A percentile compares a stretch with the other conserved stretches of the same genome.
Conservation (phyloP, 2,797 vertebrate species). For the Thunnus albacares region DNA sequence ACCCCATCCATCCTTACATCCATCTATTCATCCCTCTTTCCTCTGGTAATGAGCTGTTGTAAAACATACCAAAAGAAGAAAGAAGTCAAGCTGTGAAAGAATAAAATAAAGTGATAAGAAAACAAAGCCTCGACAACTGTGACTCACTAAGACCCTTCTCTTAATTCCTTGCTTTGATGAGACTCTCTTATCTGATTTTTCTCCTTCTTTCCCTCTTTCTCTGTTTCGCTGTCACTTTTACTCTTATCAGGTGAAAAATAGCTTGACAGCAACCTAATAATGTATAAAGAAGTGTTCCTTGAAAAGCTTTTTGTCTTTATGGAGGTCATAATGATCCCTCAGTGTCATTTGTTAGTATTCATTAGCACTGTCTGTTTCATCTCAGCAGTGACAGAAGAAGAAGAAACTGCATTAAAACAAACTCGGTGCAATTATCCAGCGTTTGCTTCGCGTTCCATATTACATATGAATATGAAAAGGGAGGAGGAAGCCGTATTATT, state of each 20-base stretch:
- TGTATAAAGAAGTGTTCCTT: conserved; percentile 3
- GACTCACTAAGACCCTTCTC: conserved; percentile 51
- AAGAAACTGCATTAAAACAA: neutral
- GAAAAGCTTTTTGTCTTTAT: conserved; percentile 5
- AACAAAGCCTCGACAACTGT: conserved; percentile 61
- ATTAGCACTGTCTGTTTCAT: neutral
- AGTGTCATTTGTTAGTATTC: conserved; percentile 30
- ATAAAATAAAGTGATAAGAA: conserved; percentile 85
- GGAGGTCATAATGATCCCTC: conserved; percentile 21
- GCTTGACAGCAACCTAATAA: conserved; percentile 18
- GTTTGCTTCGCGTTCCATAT: neutral
- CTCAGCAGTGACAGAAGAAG: neutral
- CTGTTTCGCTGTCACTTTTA: neutral
- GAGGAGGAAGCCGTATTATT: conserved; percentile 8
- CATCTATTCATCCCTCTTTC: conserved; percentile 58
- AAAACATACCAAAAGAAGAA: conserved; percentile 89
- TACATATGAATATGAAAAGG: conserved; percentile 21
- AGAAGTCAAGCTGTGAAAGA: conserved; percentile 90
- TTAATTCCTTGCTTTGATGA: conserved; percentile 49
- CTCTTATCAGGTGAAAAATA: conserved; percentile 21
- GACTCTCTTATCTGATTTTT: conserved; percentile 39
- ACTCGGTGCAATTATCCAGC: neutral
- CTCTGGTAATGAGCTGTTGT: conserved; percentile 80
- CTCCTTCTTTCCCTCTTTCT: neutral
- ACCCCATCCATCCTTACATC: conserved; percentile 43